These are phyloP conservation scores for Cyphomyrmex costatus DNA, from an alignment of 1,140 invertebrate species.

Conservation along the genomic window DNA sequence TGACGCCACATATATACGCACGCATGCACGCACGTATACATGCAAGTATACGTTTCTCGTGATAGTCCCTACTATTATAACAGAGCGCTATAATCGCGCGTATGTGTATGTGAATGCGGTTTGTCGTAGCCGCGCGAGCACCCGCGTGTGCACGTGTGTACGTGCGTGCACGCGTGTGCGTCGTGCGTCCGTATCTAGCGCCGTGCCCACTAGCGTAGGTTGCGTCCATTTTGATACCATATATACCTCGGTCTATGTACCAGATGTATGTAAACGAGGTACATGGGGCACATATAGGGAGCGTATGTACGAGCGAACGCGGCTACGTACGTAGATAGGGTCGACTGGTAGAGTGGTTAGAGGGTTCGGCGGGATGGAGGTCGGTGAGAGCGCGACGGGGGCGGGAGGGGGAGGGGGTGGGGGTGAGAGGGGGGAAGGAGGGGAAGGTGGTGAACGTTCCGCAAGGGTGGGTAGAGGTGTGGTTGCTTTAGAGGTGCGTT, in stretches of 20 bases:
- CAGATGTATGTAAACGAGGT: constrained; percentile 69
- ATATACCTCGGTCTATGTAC: constrained; percentile 74
- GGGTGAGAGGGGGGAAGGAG: constrained; percentile 61
- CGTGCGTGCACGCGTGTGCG: constrained; percentile 30
- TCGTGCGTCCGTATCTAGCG: constrained; percentile 68
- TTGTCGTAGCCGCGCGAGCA: constrained; percentile 38
- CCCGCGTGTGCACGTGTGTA: constrained; percentile 35
- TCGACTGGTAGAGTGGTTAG: constrained; percentile 78
- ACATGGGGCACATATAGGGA: constrained; percentile 70
- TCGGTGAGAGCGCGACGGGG: constrained; percentile 63
- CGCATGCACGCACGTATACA: not conserved
- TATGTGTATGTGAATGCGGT: constrained; percentile 42
- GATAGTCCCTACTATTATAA: constrained; percentile 31
- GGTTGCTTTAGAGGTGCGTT: constrained; percentile 84
- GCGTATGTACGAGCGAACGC: constrained; percentile 69
- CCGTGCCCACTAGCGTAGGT: constrained; percentile 75
- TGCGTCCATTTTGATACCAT: constrained; percentile 82
- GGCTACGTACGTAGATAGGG: constrained; percentile 78
- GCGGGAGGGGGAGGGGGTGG: constrained; percentile 22
- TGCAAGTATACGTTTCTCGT: not conserved
- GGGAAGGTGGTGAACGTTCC: constrained; percentile 77
- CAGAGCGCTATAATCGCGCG: constrained; percentile 28
- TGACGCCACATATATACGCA: not conserved
- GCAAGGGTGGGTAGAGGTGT: constrained; percentile 78
- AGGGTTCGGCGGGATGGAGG: constrained; percentile 77